Percentiles rank a stretch among this genome's conserved stretches.
Evolutionary conservation across 2,888 invertebrate genomes (phyloP).

Genomic region (Ryuthela nishihirai): DNA sequence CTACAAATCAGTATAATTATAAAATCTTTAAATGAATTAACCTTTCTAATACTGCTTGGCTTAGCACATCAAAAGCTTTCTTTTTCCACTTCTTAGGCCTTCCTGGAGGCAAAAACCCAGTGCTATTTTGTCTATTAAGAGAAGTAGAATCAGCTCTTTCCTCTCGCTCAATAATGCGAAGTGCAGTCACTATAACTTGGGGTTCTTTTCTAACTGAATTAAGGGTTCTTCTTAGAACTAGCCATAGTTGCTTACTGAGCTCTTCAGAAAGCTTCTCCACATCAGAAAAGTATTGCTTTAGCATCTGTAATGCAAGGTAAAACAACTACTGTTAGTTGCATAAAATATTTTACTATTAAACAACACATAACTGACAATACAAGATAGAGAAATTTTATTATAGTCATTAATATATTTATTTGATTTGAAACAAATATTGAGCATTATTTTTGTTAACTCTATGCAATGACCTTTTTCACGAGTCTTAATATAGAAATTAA

Average conservation of each 20-base stretch:
- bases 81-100: conserved; percentile 88
- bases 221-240: conserved; percentile 82
- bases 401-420: too few relatives aligned
- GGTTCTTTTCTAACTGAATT: conserved; percentile 93
- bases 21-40: too few relatives aligned
- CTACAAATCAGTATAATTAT: too few relatives aligned
- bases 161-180: conserved; percentile 94
- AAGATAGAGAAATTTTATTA: too few relatives aligned
- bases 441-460: too few relatives aligned
- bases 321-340: too few relatives aligned
- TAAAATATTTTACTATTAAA: too few relatives aligned
- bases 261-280: conserved; percentile 84
- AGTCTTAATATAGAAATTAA: too few relatives aligned
- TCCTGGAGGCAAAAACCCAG: conserved; percentile 89
- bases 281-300: conserved; percentile 94
- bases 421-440: too few relatives aligned
- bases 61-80: conserved; percentile 72
- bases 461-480: too few relatives aligned
- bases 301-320: conserved; percentile 62
- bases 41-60: conserved; percentile 53
- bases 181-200: conserved; percentile 82
- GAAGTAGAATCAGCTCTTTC: conserved; percentile 91
- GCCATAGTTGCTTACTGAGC: conserved; percentile 84
- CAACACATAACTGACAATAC: too few relatives aligned
- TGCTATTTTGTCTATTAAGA: conserved; percentile 67